Conservation (phyloP, 2,113 vertebrate species). For the Atlantisia rogersi region DNA sequence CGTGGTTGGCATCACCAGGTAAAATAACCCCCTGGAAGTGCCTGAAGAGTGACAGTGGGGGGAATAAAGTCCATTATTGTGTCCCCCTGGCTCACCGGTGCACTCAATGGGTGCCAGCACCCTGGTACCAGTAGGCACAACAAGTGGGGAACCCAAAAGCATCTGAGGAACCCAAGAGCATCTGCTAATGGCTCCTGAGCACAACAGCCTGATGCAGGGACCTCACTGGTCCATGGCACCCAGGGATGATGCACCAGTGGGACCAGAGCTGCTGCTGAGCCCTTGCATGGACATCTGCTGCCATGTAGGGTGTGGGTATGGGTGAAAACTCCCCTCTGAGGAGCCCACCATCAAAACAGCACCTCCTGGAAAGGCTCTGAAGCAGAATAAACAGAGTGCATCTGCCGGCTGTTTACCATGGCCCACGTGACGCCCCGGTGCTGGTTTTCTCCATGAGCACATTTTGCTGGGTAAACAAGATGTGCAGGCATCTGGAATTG, state of each 20-base stretch:
- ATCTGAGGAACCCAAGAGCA: background rate
- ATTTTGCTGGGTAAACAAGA: constrained; percentile 79
- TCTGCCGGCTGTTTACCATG: constrained; percentile 78
- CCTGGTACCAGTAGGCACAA: fast-evolving
- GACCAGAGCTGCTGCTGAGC: background rate
- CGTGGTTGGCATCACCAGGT: background rate
- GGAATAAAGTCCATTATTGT: background rate
- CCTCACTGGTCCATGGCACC: background rate
- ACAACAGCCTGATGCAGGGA: background rate
- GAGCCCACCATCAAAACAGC: constrained; percentile 50
- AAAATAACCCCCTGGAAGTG: background rate
- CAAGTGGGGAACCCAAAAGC: background rate
- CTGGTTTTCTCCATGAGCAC: constrained; percentile 28
- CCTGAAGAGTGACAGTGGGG: background rate
- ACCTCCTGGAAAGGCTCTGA: constrained; percentile 74
- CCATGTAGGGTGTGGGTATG: background rate
- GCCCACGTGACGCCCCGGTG: constrained; percentile 57
- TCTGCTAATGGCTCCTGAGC: background rate
- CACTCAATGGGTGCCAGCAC: fast-evolving
- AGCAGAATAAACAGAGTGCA: constrained; percentile 79
- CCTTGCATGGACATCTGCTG: background rate
- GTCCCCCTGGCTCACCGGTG: fast-evolving
- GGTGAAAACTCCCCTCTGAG: background rate
- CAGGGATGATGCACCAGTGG: fast-evolving
- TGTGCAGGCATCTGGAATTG: constrained; percentile 39